phyloP scores from a whole-genome alignment of 2,797 vertebrate genomes.

The Aphelocoma californica region DNA sequence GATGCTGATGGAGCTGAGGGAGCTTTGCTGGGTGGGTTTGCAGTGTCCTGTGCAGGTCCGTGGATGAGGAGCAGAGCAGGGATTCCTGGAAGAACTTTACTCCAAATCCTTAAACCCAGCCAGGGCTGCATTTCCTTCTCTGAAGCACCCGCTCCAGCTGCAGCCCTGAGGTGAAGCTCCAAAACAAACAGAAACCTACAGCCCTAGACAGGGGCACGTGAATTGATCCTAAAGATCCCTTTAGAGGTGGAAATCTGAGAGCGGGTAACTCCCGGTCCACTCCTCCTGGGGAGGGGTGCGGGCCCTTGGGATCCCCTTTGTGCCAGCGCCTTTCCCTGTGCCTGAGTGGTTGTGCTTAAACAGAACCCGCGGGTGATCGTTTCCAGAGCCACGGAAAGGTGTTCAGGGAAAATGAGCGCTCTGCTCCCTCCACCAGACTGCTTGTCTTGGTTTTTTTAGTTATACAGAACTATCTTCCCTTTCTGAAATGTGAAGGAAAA shows the following conservation, averaged over 20 bases:
- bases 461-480: not conserved
- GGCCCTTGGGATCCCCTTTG: not conserved
- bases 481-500: not conserved
- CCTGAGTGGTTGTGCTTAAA: not conserved
- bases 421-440: not conserved
- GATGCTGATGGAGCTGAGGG: fast-evolving
- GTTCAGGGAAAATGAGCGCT: not conserved
- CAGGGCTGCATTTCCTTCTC: not conserved
- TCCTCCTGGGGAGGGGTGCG: not conserved
- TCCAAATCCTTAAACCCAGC: not conserved
- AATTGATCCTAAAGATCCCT: not conserved
- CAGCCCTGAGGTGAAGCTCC: not conserved
- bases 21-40: not conserved
- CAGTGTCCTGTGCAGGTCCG: fast-evolving
- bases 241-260: not conserved
- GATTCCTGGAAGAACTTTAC: not conserved
- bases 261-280: not conserved
- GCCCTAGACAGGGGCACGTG: not conserved
- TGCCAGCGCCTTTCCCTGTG: not conserved
- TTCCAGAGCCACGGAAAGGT: not conserved
- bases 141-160: not conserved
- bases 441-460: not conserved
- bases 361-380: not conserved
- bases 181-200: not conserved
- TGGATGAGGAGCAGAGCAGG: not conserved